Percentiles rank a stretch among this genome's conserved stretches.
Conservation (phyloP, 2,113 vertebrate genomes). For the Elgaria multicarinata region DNA sequence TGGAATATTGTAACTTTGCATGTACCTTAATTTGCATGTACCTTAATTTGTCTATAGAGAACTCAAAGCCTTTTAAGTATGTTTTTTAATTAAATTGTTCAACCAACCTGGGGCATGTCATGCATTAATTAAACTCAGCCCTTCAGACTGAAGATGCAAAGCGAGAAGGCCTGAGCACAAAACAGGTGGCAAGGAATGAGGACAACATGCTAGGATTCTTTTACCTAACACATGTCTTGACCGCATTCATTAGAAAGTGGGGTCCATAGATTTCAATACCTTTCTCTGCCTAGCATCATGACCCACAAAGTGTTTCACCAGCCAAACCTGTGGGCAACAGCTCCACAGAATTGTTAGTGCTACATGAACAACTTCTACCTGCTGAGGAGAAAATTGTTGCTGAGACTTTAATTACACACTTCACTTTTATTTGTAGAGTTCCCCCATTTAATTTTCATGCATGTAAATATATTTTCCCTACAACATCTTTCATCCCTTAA, state of each 20-base stretch:
- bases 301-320: constrained; percentile 15
- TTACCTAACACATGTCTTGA: neutral
- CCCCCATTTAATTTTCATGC: neutral
- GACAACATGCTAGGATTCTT: neutral
- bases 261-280: neutral
- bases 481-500: neutral
- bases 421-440: constrained; percentile 31
- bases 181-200: constrained; percentile 20
- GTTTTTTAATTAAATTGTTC: constrained; percentile 28
- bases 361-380: neutral
- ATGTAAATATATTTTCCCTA: constrained; percentile 2
- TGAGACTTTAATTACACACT: constrained; percentile 2
- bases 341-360: constrained; percentile 44
- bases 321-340: constrained; percentile 37
- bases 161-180: constrained; percentile 43
- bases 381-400: constrained; percentile 35
- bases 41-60: neutral
- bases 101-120: constrained; percentile 10
- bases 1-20: neutral
- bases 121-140: constrained; percentile 23
- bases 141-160: constrained; percentile 46
- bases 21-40: neutral
- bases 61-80: neutral
- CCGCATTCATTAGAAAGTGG: neutral
- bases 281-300: neutral